Conservation (phyloP, 2,113 vertebrate genomes). For the Cheilinus undulatus region DNA sequence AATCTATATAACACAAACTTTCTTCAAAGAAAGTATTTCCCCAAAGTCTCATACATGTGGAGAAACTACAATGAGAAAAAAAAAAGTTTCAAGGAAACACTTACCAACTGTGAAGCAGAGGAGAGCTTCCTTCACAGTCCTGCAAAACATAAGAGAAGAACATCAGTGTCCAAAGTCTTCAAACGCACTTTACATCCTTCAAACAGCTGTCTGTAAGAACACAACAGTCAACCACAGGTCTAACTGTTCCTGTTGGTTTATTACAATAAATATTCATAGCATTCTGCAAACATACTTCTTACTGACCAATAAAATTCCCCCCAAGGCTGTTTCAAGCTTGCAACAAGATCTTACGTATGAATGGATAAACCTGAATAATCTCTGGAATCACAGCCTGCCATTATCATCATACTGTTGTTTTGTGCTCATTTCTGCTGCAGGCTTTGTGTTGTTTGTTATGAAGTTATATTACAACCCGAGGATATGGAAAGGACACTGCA, state of each 20-base stretch:
- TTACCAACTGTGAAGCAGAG: conserved; percentile 72
- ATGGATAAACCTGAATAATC: conserved; percentile 67
- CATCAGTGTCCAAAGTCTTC: conserved; percentile 62
- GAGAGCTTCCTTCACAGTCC: conserved; percentile 70
- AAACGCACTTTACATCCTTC: conserved; percentile 34
- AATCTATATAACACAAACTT: conserved; percentile 35
- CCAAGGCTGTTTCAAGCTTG: conserved; percentile 59
- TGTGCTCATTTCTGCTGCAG: conserved; percentile 54
- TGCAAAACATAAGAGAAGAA: conserved; percentile 73
- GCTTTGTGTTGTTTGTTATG: conserved; percentile 62
- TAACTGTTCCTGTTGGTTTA: conserved; percentile 50
- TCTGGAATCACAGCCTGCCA: conserved; percentile 57
- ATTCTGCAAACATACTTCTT: conserved; percentile 58
- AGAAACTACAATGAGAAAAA: conserved; percentile 30
- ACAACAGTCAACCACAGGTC: conserved; percentile 45
- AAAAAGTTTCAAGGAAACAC: conserved; percentile 55
- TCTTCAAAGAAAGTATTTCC: conserved; percentile 29
- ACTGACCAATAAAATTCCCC: conserved; percentile 71
- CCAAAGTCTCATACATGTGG: conserved; percentile 16
- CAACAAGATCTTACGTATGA: conserved; percentile 54
- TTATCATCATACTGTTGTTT: conserved; percentile 68
- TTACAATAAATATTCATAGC: conserved; percentile 63
- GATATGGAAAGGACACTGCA: conserved; percentile 54
- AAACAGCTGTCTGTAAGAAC: conserved; percentile 52
- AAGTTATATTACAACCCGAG: conserved; percentile 70